Base-by-base conservation (phyloP, 30 jellyfish, hydroid and myxozoan species). In the Chrysaora quinquecirrha region DNA sequence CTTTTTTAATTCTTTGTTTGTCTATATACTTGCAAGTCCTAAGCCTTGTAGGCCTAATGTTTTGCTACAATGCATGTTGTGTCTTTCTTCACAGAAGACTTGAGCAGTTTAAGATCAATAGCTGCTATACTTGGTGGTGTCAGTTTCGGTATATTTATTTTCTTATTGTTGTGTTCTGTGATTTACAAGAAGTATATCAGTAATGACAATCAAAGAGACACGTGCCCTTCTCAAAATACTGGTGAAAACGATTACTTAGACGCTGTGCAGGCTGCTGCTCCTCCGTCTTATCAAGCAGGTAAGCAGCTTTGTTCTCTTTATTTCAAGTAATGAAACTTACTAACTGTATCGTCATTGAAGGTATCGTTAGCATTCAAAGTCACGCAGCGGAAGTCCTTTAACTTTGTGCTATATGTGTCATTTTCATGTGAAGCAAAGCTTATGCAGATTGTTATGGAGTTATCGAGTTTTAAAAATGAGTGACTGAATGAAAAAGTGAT, bases 61-160 rank as follows among this genome's bases (percentile, higher is more conserved):
- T n/a, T n/a, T n/a, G n/a, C n/a, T n/a, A n/a, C n/a, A n/a, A n/a
- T n/a, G n/a, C n/a, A n/a, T n/a, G n/a, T n/a, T n/a, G n/a, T n/a
- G n/a, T n/a, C n/a, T n/a, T n/a, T n/a, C n/a, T 2, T 74, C 78
- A 16, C 68, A 93, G 98, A 78, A 24, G 95, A 87, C 67, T 81
- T 87, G 33, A 76, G 78, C 25, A 96, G 98, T 34, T 87, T 93
- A 16, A 91, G 95, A 32, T 79, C 98, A 1, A 90, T 93, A 4
- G 98, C 98, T 14, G 98, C 98, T 18, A 83, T 93, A 28, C 88
- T 93, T 29, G 98, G 98, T 20, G 98, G 97, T 30, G 87, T 93
- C 73, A 93, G 98, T 43, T 87, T 93, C 60, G 98, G 96, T 21
- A 87, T 93, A 2, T 93, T 93, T 65, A 64, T 86, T 21, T 96